Percentiles rank a stretch among this genome's conserved stretches.
phyloP scores from a whole-genome alignment of 2,888 invertebrate genomes.

The Saturnia pavonia region DNA sequence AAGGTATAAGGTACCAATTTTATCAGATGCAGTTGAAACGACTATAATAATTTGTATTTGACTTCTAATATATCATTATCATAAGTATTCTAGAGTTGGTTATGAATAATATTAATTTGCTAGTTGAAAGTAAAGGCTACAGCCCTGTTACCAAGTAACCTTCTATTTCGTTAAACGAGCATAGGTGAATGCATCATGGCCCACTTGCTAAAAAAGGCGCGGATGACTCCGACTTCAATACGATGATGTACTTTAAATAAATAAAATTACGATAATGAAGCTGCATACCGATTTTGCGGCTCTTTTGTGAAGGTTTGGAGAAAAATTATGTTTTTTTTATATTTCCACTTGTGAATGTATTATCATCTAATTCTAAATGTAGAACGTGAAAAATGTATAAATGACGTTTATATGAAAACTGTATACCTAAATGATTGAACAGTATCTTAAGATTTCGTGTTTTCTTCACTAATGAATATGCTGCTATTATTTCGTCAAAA shows the following conservation, averaged over 20 bases:
- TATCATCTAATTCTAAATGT: too few relatives aligned
- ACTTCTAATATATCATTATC: too few relatives aligned
- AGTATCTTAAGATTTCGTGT: too few relatives aligned
- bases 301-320: neutral
- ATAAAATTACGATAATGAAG: conserved; percentile 1
- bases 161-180: conserved; percentile 23
- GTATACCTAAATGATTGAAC: too few relatives aligned
- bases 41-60: too few relatives aligned
- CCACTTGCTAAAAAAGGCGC: conserved; percentile 31
- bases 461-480: too few relatives aligned
- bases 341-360: too few relatives aligned
- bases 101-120: neutral
- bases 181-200: conserved; percentile 30
- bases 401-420: too few relatives aligned
- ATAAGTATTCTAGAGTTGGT: too few relatives aligned
- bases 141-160: neutral
- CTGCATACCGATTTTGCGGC: neutral
- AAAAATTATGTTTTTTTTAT: neutral
- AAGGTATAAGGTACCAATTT: too few relatives aligned
- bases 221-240: conserved; percentile 27
- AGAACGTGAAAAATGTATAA: neutral
- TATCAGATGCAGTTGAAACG: too few relatives aligned
- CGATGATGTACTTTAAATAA: neutral
- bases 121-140: neutral
- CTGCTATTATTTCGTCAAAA: too few relatives aligned